Evolutionary conservation across 2,113 vertebrate species (phyloP).

Genomic region (Tragulus kanchil): DNA sequence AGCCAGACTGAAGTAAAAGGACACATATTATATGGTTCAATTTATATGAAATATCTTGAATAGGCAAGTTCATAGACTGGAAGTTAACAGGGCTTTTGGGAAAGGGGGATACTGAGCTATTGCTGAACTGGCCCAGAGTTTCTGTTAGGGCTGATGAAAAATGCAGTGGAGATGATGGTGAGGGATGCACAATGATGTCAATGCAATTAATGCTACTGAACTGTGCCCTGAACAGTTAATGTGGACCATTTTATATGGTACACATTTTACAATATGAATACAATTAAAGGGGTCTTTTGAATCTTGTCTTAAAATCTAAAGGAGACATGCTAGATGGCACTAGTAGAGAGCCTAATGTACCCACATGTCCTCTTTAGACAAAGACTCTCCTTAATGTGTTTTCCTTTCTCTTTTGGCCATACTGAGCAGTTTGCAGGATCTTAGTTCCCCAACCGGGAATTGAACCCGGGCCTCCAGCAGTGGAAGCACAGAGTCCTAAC

Average conservation of each 20-base stretch:
- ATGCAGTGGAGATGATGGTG: fast-evolving
- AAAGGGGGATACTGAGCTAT: neutral
- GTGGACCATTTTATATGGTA: neutral
- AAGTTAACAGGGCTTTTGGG: neutral
- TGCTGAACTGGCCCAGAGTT: neutral
- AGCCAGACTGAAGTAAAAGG: neutral
- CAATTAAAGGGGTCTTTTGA: neutral
- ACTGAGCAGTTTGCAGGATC: neutral
- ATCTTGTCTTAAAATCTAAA: neutral
- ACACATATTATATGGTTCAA: neutral
- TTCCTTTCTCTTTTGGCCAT: neutral
- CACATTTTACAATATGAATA: neutral
- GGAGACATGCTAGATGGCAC: neutral
- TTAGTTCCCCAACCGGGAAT: neutral
- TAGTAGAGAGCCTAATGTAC: neutral
- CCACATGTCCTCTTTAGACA: neutral
- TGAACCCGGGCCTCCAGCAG: neutral
- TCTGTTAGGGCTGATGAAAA: neutral
- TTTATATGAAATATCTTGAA: neutral
- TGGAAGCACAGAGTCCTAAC: neutral
- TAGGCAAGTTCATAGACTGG: neutral
- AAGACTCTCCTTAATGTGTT: neutral
- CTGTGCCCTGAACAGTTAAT: neutral
- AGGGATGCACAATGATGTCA: fast-evolving
- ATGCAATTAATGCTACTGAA: neutral